A percentile compares a stretch with the other conserved stretches of the same genome.
Evolutionary conservation across 2,888 invertebrate species (phyloP).

Genomic region (Boloria euphrosyne): DNA sequence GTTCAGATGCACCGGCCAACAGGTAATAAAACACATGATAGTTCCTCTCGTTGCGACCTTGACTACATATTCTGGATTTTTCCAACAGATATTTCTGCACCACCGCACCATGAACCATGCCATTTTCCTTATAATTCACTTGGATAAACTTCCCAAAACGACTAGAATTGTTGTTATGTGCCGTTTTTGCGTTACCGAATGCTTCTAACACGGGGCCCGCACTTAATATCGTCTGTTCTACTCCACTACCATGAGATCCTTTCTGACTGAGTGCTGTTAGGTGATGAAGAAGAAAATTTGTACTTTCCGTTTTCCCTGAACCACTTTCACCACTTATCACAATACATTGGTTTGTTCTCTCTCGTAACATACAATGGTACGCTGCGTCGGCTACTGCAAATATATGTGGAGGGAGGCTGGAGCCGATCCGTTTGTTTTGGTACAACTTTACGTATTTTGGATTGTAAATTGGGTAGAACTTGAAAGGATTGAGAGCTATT

Average conservation of each 20-base stretch:
- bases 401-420: slow-evolving; percentile 97
- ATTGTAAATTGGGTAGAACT: slow-evolving; percentile 98
- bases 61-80: slow-evolving; percentile 97
- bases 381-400: slow-evolving; percentile 98
- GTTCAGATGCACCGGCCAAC: slow-evolving; percentile 93
- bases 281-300: slow-evolving; percentile 96
- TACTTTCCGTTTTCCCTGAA: slow-evolving; percentile 98
- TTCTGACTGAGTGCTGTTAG: slow-evolving; percentile 97
- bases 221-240: slow-evolving; percentile 97
- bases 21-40: slow-evolving; percentile 99
- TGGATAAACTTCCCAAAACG: slow-evolving; percentile 99
- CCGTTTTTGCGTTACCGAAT: slow-evolving; percentile 99
- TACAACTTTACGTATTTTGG: slow-evolving; percentile 98
- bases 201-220: slow-evolving; percentile 98
- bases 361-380: slow-evolving; percentile 96
- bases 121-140: slow-evolving; percentile 98
- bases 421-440: slow-evolving; percentile 94
- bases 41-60: slow-evolving; percentile 96
- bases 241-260: slow-evolving; percentile 96
- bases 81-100: slow-evolving; percentile 98
- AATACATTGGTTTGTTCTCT: slow-evolving; percentile 93
- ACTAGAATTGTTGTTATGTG: slow-evolving; percentile 98
- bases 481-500: slow-evolving; percentile 96
- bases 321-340: slow-evolving; percentile 98
- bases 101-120: slow-evolving; percentile 98